Base-by-base conservation (phyloP, 2,113 vertebrate species). In the Bostrychus sinensis region DNA sequence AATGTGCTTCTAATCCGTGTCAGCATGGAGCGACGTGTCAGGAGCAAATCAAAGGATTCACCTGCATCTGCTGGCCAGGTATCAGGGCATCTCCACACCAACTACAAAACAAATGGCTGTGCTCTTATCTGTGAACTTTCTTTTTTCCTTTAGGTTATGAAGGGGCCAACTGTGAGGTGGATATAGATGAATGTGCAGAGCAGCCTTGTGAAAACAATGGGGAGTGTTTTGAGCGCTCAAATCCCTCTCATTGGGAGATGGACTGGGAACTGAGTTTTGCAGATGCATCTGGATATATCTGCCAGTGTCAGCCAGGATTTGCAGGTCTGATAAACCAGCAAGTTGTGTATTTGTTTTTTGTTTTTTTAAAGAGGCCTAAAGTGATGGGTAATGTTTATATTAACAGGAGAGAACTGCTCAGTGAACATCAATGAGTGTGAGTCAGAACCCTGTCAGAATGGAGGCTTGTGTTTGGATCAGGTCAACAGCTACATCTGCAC, bases 51-150 rank as follows among this genome's bases (percentile, higher is more conserved):
- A 93, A 90, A 16, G 85, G 59, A 68, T 98, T 96, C 84, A 83
- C 39, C 80, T 98, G 96, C 69, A 81, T 90, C 71, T 98, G 96
- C 82, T 97, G 94, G 95, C 91, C 93, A 91, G 96, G 96, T 98
- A 86, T 16, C 9, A 7, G 11, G 65, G 28, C n/a, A 43, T 25
- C 39, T 56, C 17, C 39, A 12, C 26, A 5, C 6, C n/a, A 43
- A 25, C 42, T 37, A 4, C 8, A 32, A 11, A 14, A 43, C 4
- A 28, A 3, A 0, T 14, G 13, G 14, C 26, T 4, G 10, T 51
- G 5, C 11, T 11, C 3, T 7, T 26, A 26, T 22, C 6, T 43
- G 8, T 9, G 1, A 16, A 13, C 6, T 28, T 14, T 43, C 17
- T 12, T 36, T 58, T 61, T 58, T 28, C 48, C 17, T 69, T 14